phyloP scores from a whole-genome alignment of 2,797 vertebrate species.

The Schizothorax lantsangensis region DNA sequence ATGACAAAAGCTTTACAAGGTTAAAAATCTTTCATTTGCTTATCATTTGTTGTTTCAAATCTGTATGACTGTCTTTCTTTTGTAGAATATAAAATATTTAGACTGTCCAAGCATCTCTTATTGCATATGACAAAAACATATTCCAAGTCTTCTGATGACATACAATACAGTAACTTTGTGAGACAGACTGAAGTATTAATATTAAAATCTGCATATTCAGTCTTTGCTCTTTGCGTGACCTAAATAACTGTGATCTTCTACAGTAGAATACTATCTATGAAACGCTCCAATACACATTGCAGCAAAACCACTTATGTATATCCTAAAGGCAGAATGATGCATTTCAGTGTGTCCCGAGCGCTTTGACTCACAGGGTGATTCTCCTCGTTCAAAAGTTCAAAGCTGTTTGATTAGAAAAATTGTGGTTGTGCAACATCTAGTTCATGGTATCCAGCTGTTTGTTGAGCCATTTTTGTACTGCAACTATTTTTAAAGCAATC shows the following conservation, averaged over 20 bases:
- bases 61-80: too few relatives aligned
- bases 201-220: neutral
- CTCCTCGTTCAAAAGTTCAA: neutral
- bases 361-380: neutral
- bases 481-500: conserved; percentile 23
- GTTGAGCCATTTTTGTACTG: conserved; percentile 22
- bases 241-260: neutral
- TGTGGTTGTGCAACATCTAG: conserved; percentile 16
- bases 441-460: conserved; percentile 32
- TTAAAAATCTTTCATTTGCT: neutral
- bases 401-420: neutral
- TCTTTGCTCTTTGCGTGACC: neutral
- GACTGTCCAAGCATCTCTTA: neutral
- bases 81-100: too few relatives aligned
- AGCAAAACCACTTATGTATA: neutral
- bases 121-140: neutral
- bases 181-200: neutral
- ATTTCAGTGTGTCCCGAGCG: neutral
- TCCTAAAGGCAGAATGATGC: neutral
- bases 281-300: neutral
- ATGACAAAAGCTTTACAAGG: neutral
- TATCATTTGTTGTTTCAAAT: too few relatives aligned
- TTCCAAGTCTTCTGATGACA: neutral
- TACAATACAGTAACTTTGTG: neutral
- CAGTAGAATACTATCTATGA: neutral